A percentile compares a stretch with the other conserved stretches of the same genome.
phyloP scores from a whole-genome alignment of 2,113 vertebrate species.

The Prunella fulvescens region DNA sequence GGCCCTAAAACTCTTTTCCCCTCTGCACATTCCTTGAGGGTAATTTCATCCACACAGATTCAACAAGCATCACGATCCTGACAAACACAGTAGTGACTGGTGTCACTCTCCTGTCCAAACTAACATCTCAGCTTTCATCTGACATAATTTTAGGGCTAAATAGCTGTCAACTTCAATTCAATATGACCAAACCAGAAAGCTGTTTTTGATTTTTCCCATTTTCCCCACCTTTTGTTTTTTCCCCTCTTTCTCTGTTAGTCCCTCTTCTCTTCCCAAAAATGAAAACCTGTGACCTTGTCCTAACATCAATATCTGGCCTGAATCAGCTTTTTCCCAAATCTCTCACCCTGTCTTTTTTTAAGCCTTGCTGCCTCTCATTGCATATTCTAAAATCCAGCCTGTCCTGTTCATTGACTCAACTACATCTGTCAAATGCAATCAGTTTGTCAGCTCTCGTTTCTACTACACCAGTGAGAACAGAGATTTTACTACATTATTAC shows the following conservation, averaged over 20 bases:
- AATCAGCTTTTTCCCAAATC: background rate
- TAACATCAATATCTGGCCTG: background rate
- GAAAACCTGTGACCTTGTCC: background rate
- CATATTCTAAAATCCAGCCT: background rate
- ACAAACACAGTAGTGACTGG: background rate
- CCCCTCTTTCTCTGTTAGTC: background rate
- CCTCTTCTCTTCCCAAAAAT: background rate
- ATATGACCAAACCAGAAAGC: background rate
- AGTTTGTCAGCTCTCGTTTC: background rate
- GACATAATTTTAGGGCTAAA: background rate
- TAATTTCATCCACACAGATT: background rate
- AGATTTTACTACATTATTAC: background rate
- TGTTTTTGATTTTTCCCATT: background rate
- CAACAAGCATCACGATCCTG: background rate
- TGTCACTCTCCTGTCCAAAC: conserved; percentile 10
- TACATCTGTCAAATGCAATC: background rate
- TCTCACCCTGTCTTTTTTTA: background rate
- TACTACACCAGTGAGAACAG: background rate
- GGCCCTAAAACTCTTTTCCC: background rate
- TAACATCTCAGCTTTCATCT: background rate
- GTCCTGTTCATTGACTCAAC: background rate
- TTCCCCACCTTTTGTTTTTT: background rate
- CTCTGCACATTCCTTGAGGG: background rate
- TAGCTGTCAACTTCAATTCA: background rate
- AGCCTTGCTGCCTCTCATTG: background rate